A percentile compares a stretch with the other conserved stretches of the same genome.
Conservation (phyloP, 1,140 invertebrate species). For the Atta texana region DNA sequence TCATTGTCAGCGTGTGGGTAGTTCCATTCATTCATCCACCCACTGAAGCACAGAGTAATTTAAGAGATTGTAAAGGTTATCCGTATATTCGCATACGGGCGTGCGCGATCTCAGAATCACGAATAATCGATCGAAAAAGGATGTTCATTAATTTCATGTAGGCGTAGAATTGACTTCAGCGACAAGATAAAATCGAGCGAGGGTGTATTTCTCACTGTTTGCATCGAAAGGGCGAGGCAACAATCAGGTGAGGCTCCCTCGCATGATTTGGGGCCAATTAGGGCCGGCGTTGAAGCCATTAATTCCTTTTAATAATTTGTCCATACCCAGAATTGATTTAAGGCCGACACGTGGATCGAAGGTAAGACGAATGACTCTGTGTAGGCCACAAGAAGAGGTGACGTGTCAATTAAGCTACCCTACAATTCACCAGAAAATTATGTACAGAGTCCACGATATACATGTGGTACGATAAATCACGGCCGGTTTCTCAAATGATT, state of each 20-base stretch:
- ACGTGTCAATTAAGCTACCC: slow-evolving; percentile 76
- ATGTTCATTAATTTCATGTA: slow-evolving; percentile 72
- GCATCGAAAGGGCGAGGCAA: slow-evolving; percentile 46
- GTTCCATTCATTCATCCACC: slow-evolving; percentile 75
- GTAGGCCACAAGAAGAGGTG: slow-evolving; percentile 65
- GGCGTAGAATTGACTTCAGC: slow-evolving; percentile 62
- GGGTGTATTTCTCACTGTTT: slow-evolving; percentile 60
- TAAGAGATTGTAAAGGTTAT: slow-evolving; percentile 71
- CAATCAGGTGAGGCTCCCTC: slow-evolving; percentile 40
- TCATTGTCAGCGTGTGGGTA: slow-evolving; percentile 76
- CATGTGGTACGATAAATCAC: slow-evolving; percentile 67
- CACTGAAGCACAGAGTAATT: slow-evolving; percentile 56
- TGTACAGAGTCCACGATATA: slow-evolving; percentile 44
- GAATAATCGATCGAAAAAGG: slow-evolving; percentile 54
- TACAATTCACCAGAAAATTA: slow-evolving; percentile 71
- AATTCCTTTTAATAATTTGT: slow-evolving; percentile 78
- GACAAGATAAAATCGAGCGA: slow-evolving; percentile 64
- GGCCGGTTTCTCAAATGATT: slow-evolving; percentile 46
- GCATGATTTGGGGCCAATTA: slow-evolving; percentile 76
- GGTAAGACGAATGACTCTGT: slow-evolving; percentile 73
- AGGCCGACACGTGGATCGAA: slow-evolving; percentile 72
- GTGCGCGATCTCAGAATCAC: slow-evolving; percentile 17
- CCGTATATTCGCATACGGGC: background rate
- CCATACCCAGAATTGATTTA: slow-evolving; percentile 73
- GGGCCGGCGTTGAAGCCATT: slow-evolving; percentile 73